A percentile compares a stretch with the other conserved stretches of the same genome.
These are phyloP conservation scores for Drosophila trapezifrons DNA, from an alignment of 1,140 invertebrate species.

Conservation along the genomic window DNA sequence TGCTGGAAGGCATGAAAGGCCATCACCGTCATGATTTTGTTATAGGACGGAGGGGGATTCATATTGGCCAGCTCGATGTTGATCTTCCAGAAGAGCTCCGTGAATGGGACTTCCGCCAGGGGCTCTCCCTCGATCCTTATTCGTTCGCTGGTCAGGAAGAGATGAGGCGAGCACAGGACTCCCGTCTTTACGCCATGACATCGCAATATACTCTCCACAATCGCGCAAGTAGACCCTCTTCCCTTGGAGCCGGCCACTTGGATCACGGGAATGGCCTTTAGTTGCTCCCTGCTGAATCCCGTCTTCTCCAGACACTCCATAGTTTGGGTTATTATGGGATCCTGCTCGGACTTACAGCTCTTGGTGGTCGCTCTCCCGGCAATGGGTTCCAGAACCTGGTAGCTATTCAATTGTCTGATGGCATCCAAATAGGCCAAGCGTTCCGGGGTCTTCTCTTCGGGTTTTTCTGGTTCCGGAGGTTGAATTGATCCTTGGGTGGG, in stretches of 20 bases:
- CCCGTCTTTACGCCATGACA: conserved; percentile 95
- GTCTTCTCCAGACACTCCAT: conserved; percentile 49
- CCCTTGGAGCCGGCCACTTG: conserved; percentile 70
- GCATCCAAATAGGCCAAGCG: conserved; percentile 60
- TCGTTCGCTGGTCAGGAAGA: conserved; percentile 95
- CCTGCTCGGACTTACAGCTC: background rate
- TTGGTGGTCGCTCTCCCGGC: conserved; percentile 33
- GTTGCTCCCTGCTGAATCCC: conserved; percentile 25
- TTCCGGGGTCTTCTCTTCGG: conserved; percentile 43
- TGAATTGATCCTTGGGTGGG: background rate
- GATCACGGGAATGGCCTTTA: conserved; percentile 58
- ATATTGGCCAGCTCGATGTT: conserved; percentile 86
- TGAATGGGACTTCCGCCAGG: conserved; percentile 90
- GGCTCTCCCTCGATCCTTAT: conserved; percentile 95
- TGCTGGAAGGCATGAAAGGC: conserved; percentile 95
- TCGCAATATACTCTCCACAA: conserved; percentile 94
- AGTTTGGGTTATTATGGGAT: conserved; percentile 57
- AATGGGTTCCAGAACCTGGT: conserved; percentile 38
- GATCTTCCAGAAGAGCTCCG: conserved; percentile 92
- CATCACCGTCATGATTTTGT: conserved; percentile 96
- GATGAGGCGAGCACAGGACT: conserved; percentile 97
- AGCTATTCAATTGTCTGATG: conserved; percentile 45
- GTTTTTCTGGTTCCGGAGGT: background rate
- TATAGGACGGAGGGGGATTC: conserved; percentile 95
- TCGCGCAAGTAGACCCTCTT: conserved; percentile 94